phyloP scores from a whole-genome alignment of 2,888 invertebrate genomes.

The Microplitis deprimator region DNA sequence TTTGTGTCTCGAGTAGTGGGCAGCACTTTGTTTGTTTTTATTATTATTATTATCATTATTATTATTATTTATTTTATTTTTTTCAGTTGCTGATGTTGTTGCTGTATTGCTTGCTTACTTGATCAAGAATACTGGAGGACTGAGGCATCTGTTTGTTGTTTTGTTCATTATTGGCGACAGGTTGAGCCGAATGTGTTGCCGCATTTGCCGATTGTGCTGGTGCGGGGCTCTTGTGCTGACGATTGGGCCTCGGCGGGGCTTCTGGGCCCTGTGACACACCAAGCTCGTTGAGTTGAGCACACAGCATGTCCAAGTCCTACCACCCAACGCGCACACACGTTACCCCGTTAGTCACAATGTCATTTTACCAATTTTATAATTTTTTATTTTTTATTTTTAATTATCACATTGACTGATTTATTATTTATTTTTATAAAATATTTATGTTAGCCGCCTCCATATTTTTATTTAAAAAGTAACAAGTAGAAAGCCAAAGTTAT shows the following conservation, averaged over 20 bases:
- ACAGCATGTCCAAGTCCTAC: conserved; percentile 96
- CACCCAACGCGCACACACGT: conserved; percentile 68
- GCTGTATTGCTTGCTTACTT: conserved; percentile 58
- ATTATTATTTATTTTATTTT: conserved; percentile 1
- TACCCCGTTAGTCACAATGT: conserved; percentile 65
- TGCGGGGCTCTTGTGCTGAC: conserved; percentile 64
- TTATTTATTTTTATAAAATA: conserved; percentile 1
- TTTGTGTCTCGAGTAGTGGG: neutral
- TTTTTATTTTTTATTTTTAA: conserved; percentile 33
- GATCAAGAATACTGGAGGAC: conserved; percentile 67
- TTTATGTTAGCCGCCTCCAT: conserved; percentile 25
- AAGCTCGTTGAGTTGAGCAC: conserved; percentile 95
- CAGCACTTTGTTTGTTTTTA: neutral
- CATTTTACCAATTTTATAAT: conserved; percentile 43
- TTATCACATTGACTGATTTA: neutral
- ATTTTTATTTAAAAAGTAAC: conserved; percentile 5
- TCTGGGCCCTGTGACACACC: conserved; percentile 83
- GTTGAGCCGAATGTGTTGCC: conserved; percentile 61
- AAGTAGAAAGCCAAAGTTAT: neutral
- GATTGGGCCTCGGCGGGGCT: conserved; percentile 78
- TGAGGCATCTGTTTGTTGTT: conserved; percentile 69
- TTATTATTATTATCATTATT: neutral
- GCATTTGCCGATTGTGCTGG: conserved; percentile 58
- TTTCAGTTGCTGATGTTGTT: conserved; percentile 3
- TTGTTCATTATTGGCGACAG: conserved; percentile 62